Evolutionary conservation across 1,140 invertebrate species (phyloP), one percentile per base, ranked within the genome.

Genomic region (Pseudachorutes palmiensis): DNA sequence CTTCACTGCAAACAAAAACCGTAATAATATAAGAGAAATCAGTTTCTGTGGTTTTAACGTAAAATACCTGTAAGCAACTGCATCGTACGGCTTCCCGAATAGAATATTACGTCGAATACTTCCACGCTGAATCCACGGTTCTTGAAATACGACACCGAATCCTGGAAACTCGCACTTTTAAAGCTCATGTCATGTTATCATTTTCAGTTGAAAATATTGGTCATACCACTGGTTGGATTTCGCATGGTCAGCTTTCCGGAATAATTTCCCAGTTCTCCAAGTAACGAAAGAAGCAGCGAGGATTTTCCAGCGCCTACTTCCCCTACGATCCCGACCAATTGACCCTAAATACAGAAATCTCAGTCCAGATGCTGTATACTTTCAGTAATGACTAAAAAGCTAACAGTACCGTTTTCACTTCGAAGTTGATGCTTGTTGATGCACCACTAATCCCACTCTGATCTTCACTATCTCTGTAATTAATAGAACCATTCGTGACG

Each of bases 71-170:
- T 97, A 98, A 78, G 84, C 86, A 24, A 80, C 80, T 59, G 85
- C 83, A 76, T 95, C 86, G 72, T 87, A 93, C 1, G 84, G 77
- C 75, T 85, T 86, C 0, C 93, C 94, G 81, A 97, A 97, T 2
- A 97, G 78, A 75, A 98, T 96, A 76, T 98, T 98, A 32, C 95
- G 90, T 51, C 87, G 82, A 30, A 98, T 86, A 0, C 91, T 91
- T 32, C 89, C 90, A 65, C 91, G 84, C 75, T 94, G 88, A 48
- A 98, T 80, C 95, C 95, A 98, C 9, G 92, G 83, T 68, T 88
- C 87, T 81, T 98, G 96, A 19, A 88, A 83, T 0, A 94, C 91
- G 76, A 89, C 91, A 22, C 87, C 94, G 76, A 97, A 87, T 70
- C 90, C 90, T 82, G 70, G 1, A 76, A 80, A 70, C n/a, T n/a